These are phyloP conservation scores for Psittacula echo DNA, from an alignment of 2,797 vertebrate species.

Conservation along the genomic window DNA sequence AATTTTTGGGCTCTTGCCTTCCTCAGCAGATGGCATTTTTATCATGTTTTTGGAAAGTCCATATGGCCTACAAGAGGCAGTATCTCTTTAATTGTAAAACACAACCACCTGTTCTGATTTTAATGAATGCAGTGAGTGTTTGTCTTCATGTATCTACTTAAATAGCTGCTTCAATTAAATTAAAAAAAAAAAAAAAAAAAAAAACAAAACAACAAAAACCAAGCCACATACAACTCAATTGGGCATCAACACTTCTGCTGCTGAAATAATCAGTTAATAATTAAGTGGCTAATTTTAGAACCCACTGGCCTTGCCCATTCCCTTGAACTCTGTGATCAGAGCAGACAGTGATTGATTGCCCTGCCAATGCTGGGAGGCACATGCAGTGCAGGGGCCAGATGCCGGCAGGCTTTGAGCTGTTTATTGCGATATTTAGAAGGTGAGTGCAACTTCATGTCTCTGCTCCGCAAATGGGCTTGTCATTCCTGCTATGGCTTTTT, in stretches of 20 bases:
- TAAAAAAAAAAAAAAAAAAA: neutral
- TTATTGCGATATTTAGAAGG: neutral
- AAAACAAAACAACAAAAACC: neutral
- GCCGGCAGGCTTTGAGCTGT: neutral
- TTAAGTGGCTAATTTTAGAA: slow-evolving; percentile 74
- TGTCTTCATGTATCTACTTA: slow-evolving; percentile 45
- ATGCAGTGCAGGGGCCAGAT: neutral
- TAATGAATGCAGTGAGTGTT: slow-evolving; percentile 55
- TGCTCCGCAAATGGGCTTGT: neutral
- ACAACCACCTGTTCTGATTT: slow-evolving; percentile 66
- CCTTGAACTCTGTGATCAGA: slow-evolving; percentile 9
- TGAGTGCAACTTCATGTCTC: neutral
- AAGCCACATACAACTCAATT: neutral
- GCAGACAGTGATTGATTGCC: slow-evolving; percentile 66
- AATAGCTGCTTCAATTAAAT: slow-evolving; percentile 47
- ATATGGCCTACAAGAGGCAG: slow-evolving; percentile 60
- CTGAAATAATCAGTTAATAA: slow-evolving; percentile 74
- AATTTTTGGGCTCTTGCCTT: slow-evolving; percentile 22
- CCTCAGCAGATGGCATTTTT: slow-evolving; percentile 69
- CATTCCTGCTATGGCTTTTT: neutral
- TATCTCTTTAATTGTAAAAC: slow-evolving; percentile 69
- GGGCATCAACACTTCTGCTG: neutral
- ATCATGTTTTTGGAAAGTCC: slow-evolving; percentile 54
- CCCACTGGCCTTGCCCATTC: neutral
- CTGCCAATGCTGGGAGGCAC: neutral